A percentile compares a stretch with the other conserved stretches of the same genome.
phyloP scores from a whole-genome alignment of 2,113 vertebrate genomes.

The Sisor rabdophorus region DNA sequence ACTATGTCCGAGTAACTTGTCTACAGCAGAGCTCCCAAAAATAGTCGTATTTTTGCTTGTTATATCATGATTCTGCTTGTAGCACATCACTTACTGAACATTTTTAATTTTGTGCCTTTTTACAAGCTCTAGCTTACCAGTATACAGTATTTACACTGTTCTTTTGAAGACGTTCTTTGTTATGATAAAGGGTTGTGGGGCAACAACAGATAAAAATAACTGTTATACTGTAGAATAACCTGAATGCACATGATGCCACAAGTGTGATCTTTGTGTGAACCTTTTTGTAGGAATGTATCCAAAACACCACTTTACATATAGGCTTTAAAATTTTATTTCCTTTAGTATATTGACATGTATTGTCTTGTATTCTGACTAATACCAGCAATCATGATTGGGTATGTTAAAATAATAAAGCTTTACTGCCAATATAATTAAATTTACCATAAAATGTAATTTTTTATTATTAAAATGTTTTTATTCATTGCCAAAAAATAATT shows the following conservation, averaged over 20 bases:
- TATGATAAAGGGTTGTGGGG: not conserved
- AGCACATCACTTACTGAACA: not conserved
- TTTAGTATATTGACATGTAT: too few species aligned
- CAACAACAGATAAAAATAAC: not conserved
- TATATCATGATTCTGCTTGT: not conserved
- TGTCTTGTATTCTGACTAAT: not conserved
- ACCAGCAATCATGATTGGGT: not conserved
- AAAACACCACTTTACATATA: not conserved
- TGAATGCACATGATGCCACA: not conserved
- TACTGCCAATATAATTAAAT: not conserved
- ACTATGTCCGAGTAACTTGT: conserved; percentile 51
- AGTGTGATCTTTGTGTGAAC: not conserved
- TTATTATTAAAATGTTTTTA: too few species aligned
- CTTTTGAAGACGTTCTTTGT: not conserved
- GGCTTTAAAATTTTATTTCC: not conserved
- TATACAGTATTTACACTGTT: not conserved
- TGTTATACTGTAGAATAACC: not conserved
- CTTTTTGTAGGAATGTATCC: not conserved
- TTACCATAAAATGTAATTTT: not conserved
- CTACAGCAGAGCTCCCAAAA: not conserved
- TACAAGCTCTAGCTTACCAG: not conserved
- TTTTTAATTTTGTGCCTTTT: not conserved
- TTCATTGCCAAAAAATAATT: too few species aligned
- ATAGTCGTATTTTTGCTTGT: not conserved
- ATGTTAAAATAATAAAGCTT: not conserved